Base-by-base conservation (phyloP, 2,888 invertebrate species). In the Spilosoma lubricipeda region DNA sequence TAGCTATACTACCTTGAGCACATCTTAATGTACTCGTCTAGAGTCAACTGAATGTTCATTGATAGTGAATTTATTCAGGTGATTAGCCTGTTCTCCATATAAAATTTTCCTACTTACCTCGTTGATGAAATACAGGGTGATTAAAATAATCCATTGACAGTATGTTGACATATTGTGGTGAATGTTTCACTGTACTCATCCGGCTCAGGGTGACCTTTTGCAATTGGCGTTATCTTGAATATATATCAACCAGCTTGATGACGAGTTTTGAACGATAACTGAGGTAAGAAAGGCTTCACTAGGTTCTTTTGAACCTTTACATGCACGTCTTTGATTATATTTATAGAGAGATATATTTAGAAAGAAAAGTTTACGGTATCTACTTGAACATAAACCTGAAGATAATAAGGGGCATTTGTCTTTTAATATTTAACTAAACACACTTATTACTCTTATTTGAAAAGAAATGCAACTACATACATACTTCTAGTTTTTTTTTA, bases 181-280 rank as follows among this genome's bases (percentile, higher is more conserved):
- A 70, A 70, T 30, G 70, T 13, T 63, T 70, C 42, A 64, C 33
- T 30, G 42, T 64, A 20, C 33, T 27, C 70, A 11, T 45, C 20
- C 33, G 11, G 30, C 30, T 39, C 45, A 45, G 70, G 70, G 63
- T 70, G 70, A 70, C 70, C 45, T 64, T 33, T 70, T 30, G 8
- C 45, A 15, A 30, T 39, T 70, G 30, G 27, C 59, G 20, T 15
- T 18, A 56, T 42, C 18, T 27, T 70, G 42, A 59, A 59, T 63
- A n/a, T 70, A 27, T 56, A 39, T 56, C 27, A 27, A 70, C 23
- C 27, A 30, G 42, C 39, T 30, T 27, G 39, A 39, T 67, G 45
- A 48, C 45, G 30, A 45, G 30, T 7, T 56, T 30, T 63, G 63
- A 48, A 30, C 45, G 67, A 67, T 59, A 63, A 65, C 52, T 30